Conservation (phyloP, 1,140 invertebrate species). For the Brachionus rotundiformis region DNA sequence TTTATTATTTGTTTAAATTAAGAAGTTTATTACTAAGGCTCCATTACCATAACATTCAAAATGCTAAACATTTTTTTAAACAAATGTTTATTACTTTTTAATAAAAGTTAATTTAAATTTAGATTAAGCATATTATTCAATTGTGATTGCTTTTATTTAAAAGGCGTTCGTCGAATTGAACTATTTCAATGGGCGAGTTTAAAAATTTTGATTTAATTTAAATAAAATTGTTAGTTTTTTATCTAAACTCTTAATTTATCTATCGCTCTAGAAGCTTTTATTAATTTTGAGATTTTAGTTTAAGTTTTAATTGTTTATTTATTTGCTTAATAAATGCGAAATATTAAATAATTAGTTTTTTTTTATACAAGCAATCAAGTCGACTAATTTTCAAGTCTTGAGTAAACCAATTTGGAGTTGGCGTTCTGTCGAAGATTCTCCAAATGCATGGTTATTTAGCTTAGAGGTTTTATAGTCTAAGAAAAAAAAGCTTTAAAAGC, state of each 20-base stretch:
- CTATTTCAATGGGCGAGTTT: too few species aligned
- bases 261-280: too few species aligned
- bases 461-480: conserved; percentile 29
- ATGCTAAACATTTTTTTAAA: neutral
- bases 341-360: neutral
- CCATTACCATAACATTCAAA: neutral
- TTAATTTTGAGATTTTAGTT: too few species aligned
- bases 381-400: neutral
- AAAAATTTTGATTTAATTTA: neutral
- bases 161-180: neutral
- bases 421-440: neutral
- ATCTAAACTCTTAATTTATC: neutral
- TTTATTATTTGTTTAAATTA: neutral
- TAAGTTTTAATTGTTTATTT: neutral
- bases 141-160: too few species aligned
- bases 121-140: too few species aligned
- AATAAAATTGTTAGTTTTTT: neutral
- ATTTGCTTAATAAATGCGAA: too few species aligned
- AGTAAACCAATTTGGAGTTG: neutral
- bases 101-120: too few species aligned
- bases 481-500: neutral
- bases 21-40: neutral
- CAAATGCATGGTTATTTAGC: conserved; percentile 27
- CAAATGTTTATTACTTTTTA: too few species aligned
- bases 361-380: neutral